Evolutionary conservation across 2,113 vertebrate genomes (phyloP).

Genomic region (Alces alces): DNA sequence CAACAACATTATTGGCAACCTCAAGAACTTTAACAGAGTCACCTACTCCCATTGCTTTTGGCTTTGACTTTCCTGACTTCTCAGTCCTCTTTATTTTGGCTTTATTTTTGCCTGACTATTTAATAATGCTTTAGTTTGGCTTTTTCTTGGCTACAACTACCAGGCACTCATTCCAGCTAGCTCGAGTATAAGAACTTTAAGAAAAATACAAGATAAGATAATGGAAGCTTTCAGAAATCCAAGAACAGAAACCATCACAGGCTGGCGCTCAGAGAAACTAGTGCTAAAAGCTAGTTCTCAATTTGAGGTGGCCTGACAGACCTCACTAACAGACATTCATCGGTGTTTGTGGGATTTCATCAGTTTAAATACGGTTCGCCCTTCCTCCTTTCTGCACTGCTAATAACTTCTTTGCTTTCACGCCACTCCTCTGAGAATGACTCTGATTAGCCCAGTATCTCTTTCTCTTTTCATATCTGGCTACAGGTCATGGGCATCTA

Average conservation of each 20-base stretch:
- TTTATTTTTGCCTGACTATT: neutral
- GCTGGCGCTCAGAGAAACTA: neutral
- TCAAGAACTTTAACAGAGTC: neutral
- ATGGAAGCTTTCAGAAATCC: conserved; percentile 11
- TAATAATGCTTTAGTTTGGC: neutral
- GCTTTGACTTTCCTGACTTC: neutral
- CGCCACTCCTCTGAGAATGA: neutral
- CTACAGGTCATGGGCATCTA: neutral
- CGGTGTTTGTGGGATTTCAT: neutral
- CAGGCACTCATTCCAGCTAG: neutral
- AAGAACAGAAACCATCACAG: neutral
- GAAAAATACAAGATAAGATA: conserved; percentile 37
- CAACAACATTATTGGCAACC: neutral
- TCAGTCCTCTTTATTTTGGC: neutral
- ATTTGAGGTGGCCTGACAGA: neutral
- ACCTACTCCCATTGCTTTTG: neutral
- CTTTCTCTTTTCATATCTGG: neutral
- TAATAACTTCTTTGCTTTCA: neutral
- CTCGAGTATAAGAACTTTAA: conserved; percentile 17
- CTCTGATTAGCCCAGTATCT: neutral
- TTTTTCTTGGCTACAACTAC: conserved; percentile 22
- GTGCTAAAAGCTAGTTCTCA: neutral
- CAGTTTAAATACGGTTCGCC: neutral
- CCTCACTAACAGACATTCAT: neutral
- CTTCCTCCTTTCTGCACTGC: neutral